Percentiles rank a stretch among this genome's conserved stretches.
These are phyloP conservation scores for Telenomus remus DNA, from an alignment of 1,140 invertebrate species.

Conservation along the genomic window DNA sequence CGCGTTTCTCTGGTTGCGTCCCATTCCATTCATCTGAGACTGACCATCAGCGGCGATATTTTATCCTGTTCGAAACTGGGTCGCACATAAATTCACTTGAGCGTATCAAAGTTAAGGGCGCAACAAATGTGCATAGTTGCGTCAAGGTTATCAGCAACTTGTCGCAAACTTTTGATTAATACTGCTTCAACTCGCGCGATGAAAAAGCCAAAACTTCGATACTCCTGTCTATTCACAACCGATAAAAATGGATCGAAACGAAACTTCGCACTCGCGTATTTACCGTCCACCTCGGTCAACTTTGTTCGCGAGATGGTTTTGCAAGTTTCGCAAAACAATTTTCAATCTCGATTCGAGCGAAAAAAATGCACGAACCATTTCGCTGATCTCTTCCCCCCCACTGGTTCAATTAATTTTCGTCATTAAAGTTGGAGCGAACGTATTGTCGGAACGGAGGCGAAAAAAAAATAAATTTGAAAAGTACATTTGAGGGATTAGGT, in stretches of 20 bases:
- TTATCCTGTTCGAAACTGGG: conserved; percentile 19
- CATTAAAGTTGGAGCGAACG: too few relatives aligned
- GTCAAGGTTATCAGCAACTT: conserved; percentile 34
- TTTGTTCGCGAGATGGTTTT: too few relatives aligned
- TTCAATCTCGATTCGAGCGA: too few relatives aligned
- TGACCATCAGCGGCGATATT: conserved; percentile 50
- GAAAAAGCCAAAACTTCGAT: conserved; percentile 6
- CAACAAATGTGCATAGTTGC: conserved; percentile 31
- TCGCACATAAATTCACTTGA: conserved; percentile 16
- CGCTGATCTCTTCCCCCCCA: too few relatives aligned
- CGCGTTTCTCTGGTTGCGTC: conserved; percentile 15
- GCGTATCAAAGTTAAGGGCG: conserved; percentile 16
- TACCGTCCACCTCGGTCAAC: too few relatives aligned
- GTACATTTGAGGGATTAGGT: conserved; percentile 42
- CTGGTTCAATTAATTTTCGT: too few relatives aligned
- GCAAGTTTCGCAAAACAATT: too few relatives aligned
- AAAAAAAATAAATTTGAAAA: conserved; percentile 11
- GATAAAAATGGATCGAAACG: too few relatives aligned
- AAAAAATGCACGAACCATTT: too few relatives aligned
- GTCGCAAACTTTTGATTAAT: conserved; percentile 31
- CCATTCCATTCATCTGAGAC: conserved; percentile 11
- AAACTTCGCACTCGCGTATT: too few relatives aligned
- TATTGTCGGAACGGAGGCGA: neutral
- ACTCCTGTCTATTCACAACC: too few relatives aligned
- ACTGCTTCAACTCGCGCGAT: conserved; percentile 5